phyloP scores from a whole-genome alignment of 2,797 vertebrate genomes.

The Pangasius sanitwongsei region DNA sequence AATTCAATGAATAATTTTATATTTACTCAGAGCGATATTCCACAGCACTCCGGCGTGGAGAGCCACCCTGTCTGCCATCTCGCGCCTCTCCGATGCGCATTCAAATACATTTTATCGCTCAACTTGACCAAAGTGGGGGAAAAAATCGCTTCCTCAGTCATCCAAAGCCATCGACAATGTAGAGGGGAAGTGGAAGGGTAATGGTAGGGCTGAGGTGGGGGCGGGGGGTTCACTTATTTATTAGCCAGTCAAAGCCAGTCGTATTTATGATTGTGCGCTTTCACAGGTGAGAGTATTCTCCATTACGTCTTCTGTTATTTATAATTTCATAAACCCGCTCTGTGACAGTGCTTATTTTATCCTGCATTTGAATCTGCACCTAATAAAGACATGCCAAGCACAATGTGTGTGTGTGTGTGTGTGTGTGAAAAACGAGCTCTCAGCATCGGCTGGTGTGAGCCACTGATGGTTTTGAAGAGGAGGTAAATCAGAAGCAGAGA shows the following conservation, averaged over 20 bases:
- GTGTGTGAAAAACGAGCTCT: slow-evolving; percentile 59
- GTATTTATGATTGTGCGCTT: slow-evolving; percentile 62
- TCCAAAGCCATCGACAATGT: slow-evolving; percentile 34
- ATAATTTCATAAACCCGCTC: slow-evolving; percentile 84
- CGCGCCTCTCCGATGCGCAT: slow-evolving; percentile 46
- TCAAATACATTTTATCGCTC: slow-evolving; percentile 48
- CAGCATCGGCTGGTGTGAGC: slow-evolving; percentile 40
- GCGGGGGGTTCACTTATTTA: slow-evolving; percentile 51
- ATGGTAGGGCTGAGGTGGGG: neutral
- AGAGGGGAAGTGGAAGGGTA: neutral
- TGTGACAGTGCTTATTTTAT: slow-evolving; percentile 81
- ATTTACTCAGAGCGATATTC: slow-evolving; percentile 56
- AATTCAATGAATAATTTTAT: slow-evolving; percentile 67
- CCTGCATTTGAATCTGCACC: slow-evolving; percentile 72
- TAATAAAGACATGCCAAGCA: slow-evolving; percentile 67
- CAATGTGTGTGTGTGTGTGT: slow-evolving; percentile 51
- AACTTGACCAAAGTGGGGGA: slow-evolving; percentile 40
- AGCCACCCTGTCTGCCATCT: slow-evolving; percentile 33
- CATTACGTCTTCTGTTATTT: slow-evolving; percentile 79
- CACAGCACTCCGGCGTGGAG: slow-evolving; percentile 46
- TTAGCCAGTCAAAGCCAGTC: slow-evolving; percentile 52
- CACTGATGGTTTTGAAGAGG: slow-evolving; percentile 58
- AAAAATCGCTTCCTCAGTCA: slow-evolving; percentile 13
- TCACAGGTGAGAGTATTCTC: slow-evolving; percentile 62
- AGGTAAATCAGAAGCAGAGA: slow-evolving; percentile 66